Conservation (phyloP, 2,888 invertebrate species). For the Amitus sp. region DNA sequence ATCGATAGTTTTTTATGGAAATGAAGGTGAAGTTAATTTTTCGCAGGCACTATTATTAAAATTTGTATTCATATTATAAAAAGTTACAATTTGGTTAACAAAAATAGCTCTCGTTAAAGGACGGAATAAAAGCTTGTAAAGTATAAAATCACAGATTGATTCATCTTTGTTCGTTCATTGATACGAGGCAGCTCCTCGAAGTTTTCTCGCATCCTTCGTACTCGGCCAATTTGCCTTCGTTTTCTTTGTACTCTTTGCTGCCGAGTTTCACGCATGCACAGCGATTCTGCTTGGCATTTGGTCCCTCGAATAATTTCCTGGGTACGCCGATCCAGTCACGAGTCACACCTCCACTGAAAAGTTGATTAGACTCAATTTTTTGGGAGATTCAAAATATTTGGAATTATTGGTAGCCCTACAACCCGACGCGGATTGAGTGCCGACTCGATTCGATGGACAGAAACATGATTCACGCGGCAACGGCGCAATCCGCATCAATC, state of each 20-base stretch:
- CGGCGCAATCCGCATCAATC: no score
- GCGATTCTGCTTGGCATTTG: constrained; percentile 73
- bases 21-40: no score
- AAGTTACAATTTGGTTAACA: no score
- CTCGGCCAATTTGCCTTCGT: constrained; percentile 68
- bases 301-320: constrained; percentile 77
- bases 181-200: constrained; percentile 69
- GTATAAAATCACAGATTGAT: background rate
- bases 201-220: constrained; percentile 74
- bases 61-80: no score
- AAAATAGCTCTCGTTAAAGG: no score
- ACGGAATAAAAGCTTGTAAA: constrained; percentile 52
- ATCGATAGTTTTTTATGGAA: no score
- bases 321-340: constrained; percentile 93
- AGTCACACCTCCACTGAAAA: constrained; percentile 86
- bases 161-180: constrained; percentile 13
- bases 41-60: no score
- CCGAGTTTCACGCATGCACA: constrained; percentile 83
- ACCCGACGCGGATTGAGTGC: no score
- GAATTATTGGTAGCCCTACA: no score
- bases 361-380: no score
- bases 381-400: background rate
- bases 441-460: no score
- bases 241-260: constrained; percentile 65
- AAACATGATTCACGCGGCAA: no score